Evolutionary conservation across 2,113 vertebrate genomes (phyloP).

Genomic region (Pycnonotus jocosus): DNA sequence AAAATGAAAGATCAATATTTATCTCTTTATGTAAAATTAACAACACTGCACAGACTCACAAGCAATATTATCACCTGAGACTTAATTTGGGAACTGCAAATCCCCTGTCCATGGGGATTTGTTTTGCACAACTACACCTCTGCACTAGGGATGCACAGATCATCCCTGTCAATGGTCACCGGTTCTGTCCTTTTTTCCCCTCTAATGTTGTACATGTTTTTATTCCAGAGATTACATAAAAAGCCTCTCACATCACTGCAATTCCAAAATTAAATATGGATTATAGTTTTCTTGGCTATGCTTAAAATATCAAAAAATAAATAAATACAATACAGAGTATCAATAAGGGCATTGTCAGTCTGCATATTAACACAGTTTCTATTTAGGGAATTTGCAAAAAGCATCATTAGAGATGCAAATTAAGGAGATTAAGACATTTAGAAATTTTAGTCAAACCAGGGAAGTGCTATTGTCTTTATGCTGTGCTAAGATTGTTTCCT

Average conservation of each 20-base stretch:
- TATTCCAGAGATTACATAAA: neutral
- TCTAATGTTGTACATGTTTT: neutral
- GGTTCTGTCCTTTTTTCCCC: fast-evolving
- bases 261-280: neutral
- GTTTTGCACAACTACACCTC: neutral
- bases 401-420: neutral
- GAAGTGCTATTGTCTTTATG: neutral
- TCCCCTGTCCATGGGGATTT: neutral
- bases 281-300: neutral
- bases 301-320: neutral
- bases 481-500: neutral
- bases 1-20: neutral
- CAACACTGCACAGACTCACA: neutral
- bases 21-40: neutral
- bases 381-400: neutral
- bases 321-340: neutral
- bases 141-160: neutral
- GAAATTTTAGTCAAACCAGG: neutral
- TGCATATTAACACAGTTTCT: neutral
- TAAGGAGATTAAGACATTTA: neutral
- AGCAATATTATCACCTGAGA: neutral
- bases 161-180: neutral
- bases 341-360: neutral
- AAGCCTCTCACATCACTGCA: neutral
- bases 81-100: neutral